Percentiles rank a stretch among this genome's conserved stretches.
These are phyloP conservation scores for Malurus melanocephalus DNA, from an alignment of 2,113 vertebrate genomes.

Conservation along the genomic window DNA sequence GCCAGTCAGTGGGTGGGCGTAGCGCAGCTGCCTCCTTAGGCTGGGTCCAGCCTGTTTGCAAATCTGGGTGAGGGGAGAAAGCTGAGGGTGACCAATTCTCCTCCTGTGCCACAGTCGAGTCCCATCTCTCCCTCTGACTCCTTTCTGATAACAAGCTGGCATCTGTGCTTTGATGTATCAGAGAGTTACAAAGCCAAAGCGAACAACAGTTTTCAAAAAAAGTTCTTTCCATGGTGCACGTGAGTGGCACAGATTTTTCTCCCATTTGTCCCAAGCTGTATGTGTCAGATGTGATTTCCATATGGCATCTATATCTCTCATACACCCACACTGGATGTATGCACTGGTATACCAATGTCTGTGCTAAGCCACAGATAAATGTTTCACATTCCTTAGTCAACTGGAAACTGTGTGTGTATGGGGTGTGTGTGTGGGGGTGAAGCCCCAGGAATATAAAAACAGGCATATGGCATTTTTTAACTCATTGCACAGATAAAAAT, in stretches of 20 bases:
- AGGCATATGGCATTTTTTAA: conserved; percentile 66
- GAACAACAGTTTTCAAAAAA: conserved; percentile 12
- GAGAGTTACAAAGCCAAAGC: conserved; percentile 1
- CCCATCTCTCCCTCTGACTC: not conserved
- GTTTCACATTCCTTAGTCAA: conserved; percentile 60
- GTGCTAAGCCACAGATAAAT: conserved; percentile 40
- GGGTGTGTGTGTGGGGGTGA: conserved; percentile 16
- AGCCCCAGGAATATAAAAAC: conserved; percentile 62
- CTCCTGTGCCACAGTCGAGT: not conserved
- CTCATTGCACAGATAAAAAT: conserved; percentile 45
- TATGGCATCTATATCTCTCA: conserved; percentile 41
- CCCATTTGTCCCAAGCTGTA: conserved; percentile 48
- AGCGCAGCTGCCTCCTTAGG: not conserved
- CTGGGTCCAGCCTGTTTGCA: not conserved
- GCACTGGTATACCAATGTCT: conserved; percentile 15
- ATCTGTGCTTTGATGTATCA: not conserved
- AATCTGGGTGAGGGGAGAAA: not conserved
- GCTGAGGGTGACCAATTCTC: not conserved
- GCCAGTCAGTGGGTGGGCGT: conserved; percentile 50
- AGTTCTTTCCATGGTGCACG: not conserved
- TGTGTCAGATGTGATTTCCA: conserved; percentile 57
- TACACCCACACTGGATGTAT: conserved; percentile 47
- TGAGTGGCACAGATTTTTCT: conserved; percentile 48
- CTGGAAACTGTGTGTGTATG: conserved; percentile 21
- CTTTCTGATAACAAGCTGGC: not conserved